Conservation (phyloP, 2,888 invertebrate genomes). For the Xestoiulus laeticollis region DNA sequence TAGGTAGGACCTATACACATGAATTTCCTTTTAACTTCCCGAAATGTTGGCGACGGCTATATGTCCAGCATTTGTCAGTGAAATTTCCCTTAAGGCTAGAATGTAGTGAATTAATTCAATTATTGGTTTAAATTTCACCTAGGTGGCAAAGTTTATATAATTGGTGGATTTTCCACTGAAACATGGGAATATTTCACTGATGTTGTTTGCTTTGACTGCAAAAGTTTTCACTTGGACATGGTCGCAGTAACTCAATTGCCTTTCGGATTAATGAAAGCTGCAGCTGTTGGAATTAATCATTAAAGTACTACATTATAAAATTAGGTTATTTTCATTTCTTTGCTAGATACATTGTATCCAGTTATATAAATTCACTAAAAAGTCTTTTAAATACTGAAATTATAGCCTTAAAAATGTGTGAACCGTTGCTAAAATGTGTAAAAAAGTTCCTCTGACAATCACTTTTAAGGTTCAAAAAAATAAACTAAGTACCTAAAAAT, state of each 20-base stretch:
- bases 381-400: too few relatives aligned
- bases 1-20: background rate
- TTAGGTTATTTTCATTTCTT: background rate
- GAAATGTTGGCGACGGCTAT: too few relatives aligned
- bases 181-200: constrained; percentile 40
- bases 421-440: too few relatives aligned
- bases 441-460: background rate
- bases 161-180: constrained; percentile 46
- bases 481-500: background rate
- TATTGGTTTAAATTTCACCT: background rate
- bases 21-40: too few relatives aligned
- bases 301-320: background rate
- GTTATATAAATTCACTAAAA: too few relatives aligned
- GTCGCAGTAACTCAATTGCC: background rate
- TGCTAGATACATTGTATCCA: background rate
- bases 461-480: background rate
- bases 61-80: too few relatives aligned
- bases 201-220: background rate
- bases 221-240: background rate
- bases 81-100: too few relatives aligned
- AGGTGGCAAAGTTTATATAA: constrained; percentile 39
- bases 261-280: constrained; percentile 21
- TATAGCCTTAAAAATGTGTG: too few relatives aligned
- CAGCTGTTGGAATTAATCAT: background rate
- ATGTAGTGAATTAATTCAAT: background rate